These are phyloP conservation scores for Bombus vancouverensis DNA, from an alignment of 1,140 invertebrate genomes.

Conservation along the genomic window DNA sequence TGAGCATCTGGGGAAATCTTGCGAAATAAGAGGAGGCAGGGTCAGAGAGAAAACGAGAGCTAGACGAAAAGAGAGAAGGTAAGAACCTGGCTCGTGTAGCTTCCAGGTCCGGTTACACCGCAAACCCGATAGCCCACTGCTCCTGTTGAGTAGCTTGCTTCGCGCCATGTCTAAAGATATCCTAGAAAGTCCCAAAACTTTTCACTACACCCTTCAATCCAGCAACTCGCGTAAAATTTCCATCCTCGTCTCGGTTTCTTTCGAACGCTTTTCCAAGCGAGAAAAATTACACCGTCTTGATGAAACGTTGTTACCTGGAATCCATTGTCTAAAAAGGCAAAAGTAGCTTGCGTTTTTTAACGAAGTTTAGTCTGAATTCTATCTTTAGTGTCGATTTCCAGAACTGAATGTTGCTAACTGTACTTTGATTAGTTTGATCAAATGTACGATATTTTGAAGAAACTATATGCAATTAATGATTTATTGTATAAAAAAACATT, in stretches of 20 bases:
- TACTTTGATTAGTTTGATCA: no score
- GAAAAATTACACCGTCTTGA: neutral
- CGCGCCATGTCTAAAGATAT: conserved; percentile 36
- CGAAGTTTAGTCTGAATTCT: no score
- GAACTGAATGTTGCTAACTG: no score
- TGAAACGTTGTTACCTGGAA: neutral
- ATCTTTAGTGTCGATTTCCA: no score
- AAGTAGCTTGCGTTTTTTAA: no score
- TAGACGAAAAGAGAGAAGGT: conserved; percentile 7
- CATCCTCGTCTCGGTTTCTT: no score
- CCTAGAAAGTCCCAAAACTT: conserved; percentile 52
- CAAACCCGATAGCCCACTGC: conserved; percentile 70
- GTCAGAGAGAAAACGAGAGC: conserved; percentile 8
- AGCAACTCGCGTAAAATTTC: conserved; percentile 18
- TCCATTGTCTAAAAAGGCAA: no score
- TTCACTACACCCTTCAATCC: conserved; percentile 19
- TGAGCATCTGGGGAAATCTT: conserved; percentile 72
- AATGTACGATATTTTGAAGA: no score
- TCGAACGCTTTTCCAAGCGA: neutral
- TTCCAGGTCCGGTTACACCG: conserved; percentile 68
- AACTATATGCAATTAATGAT: no score
- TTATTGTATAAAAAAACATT: no score
- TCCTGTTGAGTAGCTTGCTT: conserved; percentile 57
- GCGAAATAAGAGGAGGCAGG: conserved; percentile 67
- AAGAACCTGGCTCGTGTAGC: conserved; percentile 58